Evolutionary conservation across 2,797 vertebrate species (phyloP), one percentile per base, ranked within the genome.

Genomic region (Fringilla coelebs): DNA sequence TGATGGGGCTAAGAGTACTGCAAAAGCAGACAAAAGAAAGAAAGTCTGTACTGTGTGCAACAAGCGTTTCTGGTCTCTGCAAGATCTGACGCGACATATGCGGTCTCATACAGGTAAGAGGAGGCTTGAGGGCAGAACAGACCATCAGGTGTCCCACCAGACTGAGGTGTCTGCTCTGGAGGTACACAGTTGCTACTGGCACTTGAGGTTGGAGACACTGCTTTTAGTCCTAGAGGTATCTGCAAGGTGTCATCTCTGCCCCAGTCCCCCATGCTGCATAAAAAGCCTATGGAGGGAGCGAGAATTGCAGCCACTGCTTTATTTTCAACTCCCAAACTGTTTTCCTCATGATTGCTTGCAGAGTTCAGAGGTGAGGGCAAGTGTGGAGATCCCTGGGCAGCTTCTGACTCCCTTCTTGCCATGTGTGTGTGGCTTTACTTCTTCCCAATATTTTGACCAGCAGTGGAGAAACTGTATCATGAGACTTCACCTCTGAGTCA

Each of bases 61-160:
- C 79, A 99, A 99, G 91, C 97, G 99, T 49, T 99, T 99, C 98
- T 99, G 99, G 99, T 99, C 99, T 32, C 98, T 99, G 93, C 99
- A 99, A 97, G 99, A 99, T 97, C 98, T 99, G 97, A 99, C 99
- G 3, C 97, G 99, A 77, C 99, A 99, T 97, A 99, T 99, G 98
- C 97, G 99, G 96, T 99, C 99, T 36, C 99, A 99, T 97, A 99
- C 99, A 98, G 99, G 99, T 99, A 96, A 97, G 93, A 90, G 83
- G 81, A 96, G 88, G 61, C 72, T 52, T 31, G 67, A 94, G 62
- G 32, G 71, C 66, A 86, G 89, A 88, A 70, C 34, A 94, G 73
- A 68, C 80, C 32, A 13, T 11, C 12, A 85, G 52, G 18, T 94
- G 70, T 91, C 73, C 62, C 76, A 43, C 51, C 70, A 90, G 66